Conservation (phyloP, 2,113 vertebrate species). For the Bambusicola thoracicus region DNA sequence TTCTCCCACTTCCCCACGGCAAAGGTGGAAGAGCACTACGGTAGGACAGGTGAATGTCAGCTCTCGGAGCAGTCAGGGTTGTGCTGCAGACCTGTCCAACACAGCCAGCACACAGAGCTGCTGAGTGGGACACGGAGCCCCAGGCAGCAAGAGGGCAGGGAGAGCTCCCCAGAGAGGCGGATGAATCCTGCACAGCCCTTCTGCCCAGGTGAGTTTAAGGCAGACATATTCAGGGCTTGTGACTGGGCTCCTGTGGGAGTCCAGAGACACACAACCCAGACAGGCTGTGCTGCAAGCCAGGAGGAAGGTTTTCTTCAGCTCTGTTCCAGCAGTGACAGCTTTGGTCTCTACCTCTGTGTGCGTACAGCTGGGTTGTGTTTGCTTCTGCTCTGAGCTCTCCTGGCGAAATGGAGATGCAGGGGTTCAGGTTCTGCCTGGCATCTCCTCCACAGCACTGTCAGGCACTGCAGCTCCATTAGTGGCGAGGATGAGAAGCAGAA, state of each 20-base stretch:
- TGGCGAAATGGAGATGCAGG: rapidly evolving
- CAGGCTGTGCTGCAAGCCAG: neutral
- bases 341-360: neutral
- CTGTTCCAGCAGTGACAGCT: neutral
- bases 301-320: neutral
- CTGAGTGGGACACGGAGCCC: neutral
- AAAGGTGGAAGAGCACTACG: rapidly evolving
- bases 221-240: neutral
- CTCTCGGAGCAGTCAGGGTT: neutral
- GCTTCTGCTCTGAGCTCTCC: neutral
- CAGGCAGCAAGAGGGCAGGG: neutral
- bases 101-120: rapidly evolving
- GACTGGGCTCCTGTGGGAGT: neutral
- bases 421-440: neutral
- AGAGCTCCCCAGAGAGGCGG: neutral
- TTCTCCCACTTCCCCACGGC: neutral
- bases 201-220: neutral
- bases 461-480: rapidly evolving
- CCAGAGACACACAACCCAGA: neutral
- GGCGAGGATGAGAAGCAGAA: rapidly evolving
- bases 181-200: neutral
- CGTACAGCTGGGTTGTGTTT: neutral
- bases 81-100: neutral
- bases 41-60: neutral
- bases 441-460: neutral